Conservation (phyloP, 2,113 vertebrate genomes). For the Piaya cayana region DNA sequence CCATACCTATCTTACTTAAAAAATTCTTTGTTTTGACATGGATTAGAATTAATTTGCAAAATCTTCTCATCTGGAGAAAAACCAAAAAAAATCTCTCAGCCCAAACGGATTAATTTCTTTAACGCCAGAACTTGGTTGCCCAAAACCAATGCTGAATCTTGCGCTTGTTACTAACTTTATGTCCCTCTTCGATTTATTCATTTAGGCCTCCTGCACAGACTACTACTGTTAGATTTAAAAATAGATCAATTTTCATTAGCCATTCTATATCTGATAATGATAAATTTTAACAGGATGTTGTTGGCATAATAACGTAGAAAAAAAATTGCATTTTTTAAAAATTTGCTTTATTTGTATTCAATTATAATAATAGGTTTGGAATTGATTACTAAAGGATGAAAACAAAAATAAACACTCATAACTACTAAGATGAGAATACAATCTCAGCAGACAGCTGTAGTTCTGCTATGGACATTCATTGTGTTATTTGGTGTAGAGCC, state of each 20-base stretch:
- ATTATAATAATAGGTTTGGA: slow-evolving; percentile 1
- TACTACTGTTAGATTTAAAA: background rate
- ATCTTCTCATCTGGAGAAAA: background rate
- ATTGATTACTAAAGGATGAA: slow-evolving; percentile 28
- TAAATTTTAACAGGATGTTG: background rate
- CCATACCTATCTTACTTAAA: accelerated
- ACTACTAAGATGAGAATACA: slow-evolving; percentile 37
- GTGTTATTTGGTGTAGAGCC: background rate
- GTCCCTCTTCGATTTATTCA: background rate
- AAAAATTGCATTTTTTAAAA: background rate
- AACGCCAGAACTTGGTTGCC: background rate
- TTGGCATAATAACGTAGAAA: background rate
- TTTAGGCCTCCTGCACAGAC: background rate
- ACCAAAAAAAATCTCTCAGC: accelerated
- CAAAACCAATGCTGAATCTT: background rate
- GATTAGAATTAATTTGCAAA: background rate
- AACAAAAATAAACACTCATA: slow-evolving; percentile 45
- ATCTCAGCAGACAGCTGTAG: slow-evolving; percentile 5
- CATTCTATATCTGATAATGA: background rate
- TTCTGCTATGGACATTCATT: slow-evolving; percentile 40
- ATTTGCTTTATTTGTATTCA: background rate
- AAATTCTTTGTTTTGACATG: background rate
- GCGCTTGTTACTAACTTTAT: background rate
- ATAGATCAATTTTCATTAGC: background rate
- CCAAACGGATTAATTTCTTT: background rate